Percentiles rank a stretch among this genome's conserved stretches.
Evolutionary conservation across 2,797 vertebrate species (phyloP).

Genomic region (Manis javanica): DNA sequence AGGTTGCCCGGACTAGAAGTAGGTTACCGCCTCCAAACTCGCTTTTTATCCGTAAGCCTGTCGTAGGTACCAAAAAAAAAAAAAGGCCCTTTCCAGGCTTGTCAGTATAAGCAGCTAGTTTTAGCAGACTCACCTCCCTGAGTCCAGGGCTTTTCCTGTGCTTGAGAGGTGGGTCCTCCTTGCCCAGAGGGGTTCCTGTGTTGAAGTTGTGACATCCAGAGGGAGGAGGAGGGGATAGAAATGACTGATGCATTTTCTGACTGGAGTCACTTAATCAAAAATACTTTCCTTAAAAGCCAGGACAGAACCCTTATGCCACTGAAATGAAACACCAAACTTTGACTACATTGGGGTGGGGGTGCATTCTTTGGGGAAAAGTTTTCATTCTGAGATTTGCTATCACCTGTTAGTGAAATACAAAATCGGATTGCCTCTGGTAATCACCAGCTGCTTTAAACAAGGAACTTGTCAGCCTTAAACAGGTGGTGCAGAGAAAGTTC

Average conservation of each 20-base stretch:
- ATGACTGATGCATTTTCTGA: not conserved
- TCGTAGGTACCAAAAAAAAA: not conserved
- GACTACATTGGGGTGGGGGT: not conserved
- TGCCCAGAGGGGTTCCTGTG: not conserved
- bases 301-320: not conserved
- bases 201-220: not conserved
- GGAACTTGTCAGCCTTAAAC: constrained; percentile 56
- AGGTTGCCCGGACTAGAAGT: not conserved
- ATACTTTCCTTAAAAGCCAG: not conserved
- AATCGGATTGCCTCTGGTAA: constrained; percentile 56
- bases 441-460: constrained; percentile 73
- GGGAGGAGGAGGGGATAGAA: not conserved
- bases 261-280: not conserved
- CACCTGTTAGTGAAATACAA: constrained; percentile 72
- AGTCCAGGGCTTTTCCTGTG: too few relatives aligned
- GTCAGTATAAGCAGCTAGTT: not conserved
- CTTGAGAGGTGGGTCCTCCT: not conserved
- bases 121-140: not conserved
- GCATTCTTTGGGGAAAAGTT: constrained; percentile 62
- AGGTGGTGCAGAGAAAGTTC: constrained; percentile 64
- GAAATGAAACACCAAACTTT: not conserved
- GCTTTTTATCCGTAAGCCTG: not conserved
- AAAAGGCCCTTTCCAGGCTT: not conserved
- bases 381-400: constrained; percentile 51
- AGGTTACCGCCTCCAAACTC: not conserved